A percentile compares a stretch with the other conserved stretches of the same genome.
Conservation (phyloP, 2,888 invertebrate species). For the Cactoblastis cactorum region DNA sequence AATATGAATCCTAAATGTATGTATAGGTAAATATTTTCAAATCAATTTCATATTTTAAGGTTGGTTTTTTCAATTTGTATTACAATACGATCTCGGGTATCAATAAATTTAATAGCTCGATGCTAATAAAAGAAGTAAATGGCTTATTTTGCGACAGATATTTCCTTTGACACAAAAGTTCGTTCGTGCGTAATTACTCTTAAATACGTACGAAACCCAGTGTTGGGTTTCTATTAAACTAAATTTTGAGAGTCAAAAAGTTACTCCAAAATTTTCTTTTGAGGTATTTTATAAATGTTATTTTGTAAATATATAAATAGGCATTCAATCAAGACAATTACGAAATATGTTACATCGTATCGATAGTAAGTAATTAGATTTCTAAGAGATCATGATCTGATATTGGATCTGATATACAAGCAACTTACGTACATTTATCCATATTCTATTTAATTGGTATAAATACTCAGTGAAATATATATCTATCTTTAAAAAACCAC, state of each 20-base stretch:
- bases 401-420: too few species aligned
- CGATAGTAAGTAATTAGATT: too few species aligned
- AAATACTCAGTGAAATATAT: too few species aligned
- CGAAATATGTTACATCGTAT: too few species aligned
- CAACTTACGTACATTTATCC: too few species aligned
- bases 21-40: too few species aligned
- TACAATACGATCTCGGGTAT: background rate
- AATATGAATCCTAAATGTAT: too few species aligned
- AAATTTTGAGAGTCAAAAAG: background rate
- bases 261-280: background rate
- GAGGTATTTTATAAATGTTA: background rate
- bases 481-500: too few species aligned
- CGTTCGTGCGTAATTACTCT: slow-evolving; percentile 4
- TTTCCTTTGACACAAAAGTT: slow-evolving; percentile 6
- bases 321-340: too few species aligned
- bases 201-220: slow-evolving; percentile 4
- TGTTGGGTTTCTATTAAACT: slow-evolving; percentile 7
- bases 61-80: background rate
- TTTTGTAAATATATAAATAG: too few species aligned
- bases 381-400: too few species aligned
- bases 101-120: background rate
- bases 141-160: slow-evolving; percentile 2
- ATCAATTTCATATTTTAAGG: background rate
- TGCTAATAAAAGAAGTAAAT: background rate
- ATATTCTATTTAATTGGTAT: too few species aligned